Percentiles rank a stretch among this genome's conserved stretches.
phyloP scores from a whole-genome alignment of 2,888 invertebrate species.

The Calliphora vomitoria region DNA sequence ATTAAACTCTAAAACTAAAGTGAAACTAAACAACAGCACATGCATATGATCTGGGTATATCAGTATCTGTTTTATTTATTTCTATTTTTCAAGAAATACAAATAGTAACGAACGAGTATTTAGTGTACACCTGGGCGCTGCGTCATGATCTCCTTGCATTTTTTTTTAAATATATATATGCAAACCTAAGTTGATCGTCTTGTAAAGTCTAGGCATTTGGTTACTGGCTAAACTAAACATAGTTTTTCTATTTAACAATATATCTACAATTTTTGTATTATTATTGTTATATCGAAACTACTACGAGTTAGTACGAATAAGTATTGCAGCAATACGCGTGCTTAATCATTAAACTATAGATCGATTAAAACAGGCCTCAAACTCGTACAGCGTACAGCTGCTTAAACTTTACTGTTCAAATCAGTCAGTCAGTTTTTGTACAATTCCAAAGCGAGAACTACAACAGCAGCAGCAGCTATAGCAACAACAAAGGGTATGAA shows the following conservation, averaged over 20 bases:
- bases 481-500: slow-evolving; percentile 21
- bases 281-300: slow-evolving; percentile 21
- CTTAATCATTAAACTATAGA: slow-evolving; percentile 72
- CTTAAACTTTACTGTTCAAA: slow-evolving; percentile 64
- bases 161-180: background rate
- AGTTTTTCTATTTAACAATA: background rate
- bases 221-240: background rate
- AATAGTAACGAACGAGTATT: slow-evolving; percentile 54
- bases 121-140: slow-evolving; percentile 69
- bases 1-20: slow-evolving; percentile 54
- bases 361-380: slow-evolving; percentile 67
- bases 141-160: slow-evolving; percentile 57
- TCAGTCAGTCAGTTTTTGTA: slow-evolving; percentile 57
- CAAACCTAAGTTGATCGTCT: slow-evolving; percentile 15
- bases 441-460: slow-evolving; percentile 19
- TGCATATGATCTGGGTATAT: slow-evolving; percentile 58
- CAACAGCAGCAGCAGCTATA: background rate
- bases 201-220: slow-evolving; percentile 26
- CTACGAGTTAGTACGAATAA: slow-evolving; percentile 17
- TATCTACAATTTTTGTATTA: background rate
- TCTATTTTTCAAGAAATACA: slow-evolving; percentile 25
- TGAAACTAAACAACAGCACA: slow-evolving; percentile 13
- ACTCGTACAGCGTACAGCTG: slow-evolving; percentile 62
- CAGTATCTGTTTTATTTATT: slow-evolving; percentile 61
- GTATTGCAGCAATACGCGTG: slow-evolving; percentile 72